Evolutionary conservation across 2,888 invertebrate species (phyloP), one percentile per base, ranked within the genome.

Genomic region (Halictus ligatus): DNA sequence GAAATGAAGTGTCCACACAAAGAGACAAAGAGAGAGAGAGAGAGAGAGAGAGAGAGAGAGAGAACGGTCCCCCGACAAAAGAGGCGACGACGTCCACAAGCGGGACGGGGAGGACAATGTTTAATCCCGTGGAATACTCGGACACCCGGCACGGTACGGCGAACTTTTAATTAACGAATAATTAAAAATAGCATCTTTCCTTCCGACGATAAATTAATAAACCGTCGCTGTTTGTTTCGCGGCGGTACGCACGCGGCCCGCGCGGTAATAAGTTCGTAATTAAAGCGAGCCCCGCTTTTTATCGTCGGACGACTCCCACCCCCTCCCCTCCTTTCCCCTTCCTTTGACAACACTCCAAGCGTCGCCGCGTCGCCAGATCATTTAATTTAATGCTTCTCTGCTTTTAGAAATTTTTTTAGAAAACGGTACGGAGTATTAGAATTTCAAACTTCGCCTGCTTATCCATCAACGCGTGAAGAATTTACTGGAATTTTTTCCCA

Each of bases 141-240:
- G 81, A 72, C 75, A 71, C 76, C 77, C 48, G 18, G 67, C 35
- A 35, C 75, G 67, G 78, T 64, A 72, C 67, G 76, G 75, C 35
- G 86, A 79, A 80, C 84, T 90, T 93, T 93, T 92, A 93, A 94
- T 94, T 94, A 94, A 92, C 83, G 83, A 91, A 92, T 94, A 94
- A 94, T 94, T 94, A 94, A 93, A 94, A 92, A 90, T 86, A 88
- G 89, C 90, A 91, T 92, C 87, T 85, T 89, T 87, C 89, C 89
- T 85, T 78, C 80, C 86, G 43, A 92, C 90, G 92, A 94, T 95
- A 94, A 94, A 94, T 95, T 94, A 94, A 94, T 94, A 94, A 94
- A 94, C 92, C 90, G 86, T 79, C 86, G 74, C 89, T 75, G 88
- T 88, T 92, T 80, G 71, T 81, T 73, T 89, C 87, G 84, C 54